These are phyloP conservation scores for Pemphigus obesinymphae DNA, from an alignment of 1,140 invertebrate genomes.

Conservation along the genomic window DNA sequence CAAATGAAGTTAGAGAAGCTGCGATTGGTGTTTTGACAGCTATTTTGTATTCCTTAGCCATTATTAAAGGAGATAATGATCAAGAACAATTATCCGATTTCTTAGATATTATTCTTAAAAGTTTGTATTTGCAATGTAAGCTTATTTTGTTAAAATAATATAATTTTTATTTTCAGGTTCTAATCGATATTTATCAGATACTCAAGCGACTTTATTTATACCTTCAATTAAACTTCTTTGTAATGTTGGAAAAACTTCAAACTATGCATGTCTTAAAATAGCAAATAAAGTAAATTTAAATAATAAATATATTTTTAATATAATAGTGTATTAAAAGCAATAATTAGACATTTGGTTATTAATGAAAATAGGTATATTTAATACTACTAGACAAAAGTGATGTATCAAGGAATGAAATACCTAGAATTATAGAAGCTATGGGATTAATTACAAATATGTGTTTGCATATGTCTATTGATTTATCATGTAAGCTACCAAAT, in stretches of 20 bases:
- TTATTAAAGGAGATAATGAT: slow-evolving; percentile 11
- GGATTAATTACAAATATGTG: slow-evolving; percentile 26
- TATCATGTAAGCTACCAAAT: slow-evolving; percentile 4
- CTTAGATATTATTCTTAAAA: slow-evolving; percentile 30
- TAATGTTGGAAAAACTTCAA: slow-evolving; percentile 16
- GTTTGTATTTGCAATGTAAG: not conserved
- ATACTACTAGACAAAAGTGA: slow-evolving; percentile 18
- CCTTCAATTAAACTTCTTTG: slow-evolving; percentile 32
- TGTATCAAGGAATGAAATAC: not conserved
- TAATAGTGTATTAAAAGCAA: not conserved
- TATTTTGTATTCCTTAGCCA: slow-evolving; percentile 11
- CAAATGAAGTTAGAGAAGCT: slow-evolving; percentile 3
- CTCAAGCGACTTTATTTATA: slow-evolving; percentile 29
- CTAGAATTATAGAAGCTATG: slow-evolving; percentile 12
- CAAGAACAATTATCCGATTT: slow-evolving; percentile 36
- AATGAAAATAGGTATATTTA: not conserved
- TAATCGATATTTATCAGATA: slow-evolving; percentile 23
- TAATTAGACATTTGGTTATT: not conserved
- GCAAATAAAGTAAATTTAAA: slow-evolving; percentile 9
- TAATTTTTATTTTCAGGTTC: slow-evolving; percentile 16
- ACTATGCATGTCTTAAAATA: slow-evolving; percentile 6
- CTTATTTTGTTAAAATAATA: not conserved
- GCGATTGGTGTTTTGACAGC: slow-evolving; percentile 28
- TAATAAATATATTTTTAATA: not conserved
- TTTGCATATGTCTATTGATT: not conserved